Base-by-base conservation (phyloP, 2,113 vertebrate species). In the Ploceus nigricollis region DNA sequence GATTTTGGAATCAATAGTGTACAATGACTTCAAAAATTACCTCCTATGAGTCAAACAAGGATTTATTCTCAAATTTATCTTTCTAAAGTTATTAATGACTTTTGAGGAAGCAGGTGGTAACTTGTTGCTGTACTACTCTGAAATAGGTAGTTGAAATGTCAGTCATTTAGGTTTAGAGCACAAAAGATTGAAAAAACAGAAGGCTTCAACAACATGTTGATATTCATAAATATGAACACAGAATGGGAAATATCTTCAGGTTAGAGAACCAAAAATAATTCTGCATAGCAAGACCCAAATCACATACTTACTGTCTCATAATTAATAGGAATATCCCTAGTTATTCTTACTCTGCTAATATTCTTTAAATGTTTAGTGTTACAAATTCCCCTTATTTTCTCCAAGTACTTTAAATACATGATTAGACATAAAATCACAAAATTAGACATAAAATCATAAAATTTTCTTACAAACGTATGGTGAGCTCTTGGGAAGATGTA, bases 391-490 rank as follows among this genome's bases (percentile, higher is more conserved):
- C 7, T 69, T 61, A 20, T 63, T 84, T 9, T 2, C 11, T 9
- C 22, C 5, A 68, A 44, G 42, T 40, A 58, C 7, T 35, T 82
- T 45, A 39, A 76, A 75, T n/a, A 71, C 11, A n/a, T 39, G 8
- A 73, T 57, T 56, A 8, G 10, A 61, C 1, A 25, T 37, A 63
- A 81, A 64, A 17, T 27, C 3, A 28, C 0, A 0, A n/a, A n/a
- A 73, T 57, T 56, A 8, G 10, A 61, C 1, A 25, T 37, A 63
- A 81, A 64, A 17, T 27, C 3, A 28, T 0, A 0, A n/a, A n/a
- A 15, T 69, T 91, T 87, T 84, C 25, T 75, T 48, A 37, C 5
- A 45, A 53, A 65, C 3, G 4, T 44, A 40, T 64, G 10, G 22
- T 35, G 39, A 83, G 31, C 4, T 27, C 14, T 42, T 75, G 8